phyloP scores from a whole-genome alignment of 2,113 vertebrate species.

The Chrysemys picta region DNA sequence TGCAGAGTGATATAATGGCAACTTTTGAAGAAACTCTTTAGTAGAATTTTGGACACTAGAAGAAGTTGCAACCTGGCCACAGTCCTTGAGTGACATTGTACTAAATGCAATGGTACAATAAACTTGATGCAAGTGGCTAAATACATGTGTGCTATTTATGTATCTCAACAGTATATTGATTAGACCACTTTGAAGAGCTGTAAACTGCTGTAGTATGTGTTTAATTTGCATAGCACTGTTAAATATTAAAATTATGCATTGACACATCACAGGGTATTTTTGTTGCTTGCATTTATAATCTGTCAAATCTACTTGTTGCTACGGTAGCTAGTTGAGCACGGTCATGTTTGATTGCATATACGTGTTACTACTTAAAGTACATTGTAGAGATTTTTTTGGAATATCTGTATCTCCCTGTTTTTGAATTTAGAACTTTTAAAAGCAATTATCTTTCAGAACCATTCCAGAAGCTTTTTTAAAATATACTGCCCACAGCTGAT shows the following conservation, averaged over 20 bases:
- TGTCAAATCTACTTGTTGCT: background rate
- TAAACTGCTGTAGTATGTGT: background rate
- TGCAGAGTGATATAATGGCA: slow-evolving; percentile 90
- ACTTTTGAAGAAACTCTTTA: slow-evolving; percentile 90
- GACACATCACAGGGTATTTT: background rate
- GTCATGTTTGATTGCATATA: background rate
- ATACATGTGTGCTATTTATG: background rate
- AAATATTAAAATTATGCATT: slow-evolving; percentile 5
- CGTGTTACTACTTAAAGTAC: background rate
- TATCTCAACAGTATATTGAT: background rate
- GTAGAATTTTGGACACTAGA: slow-evolving; percentile 54
- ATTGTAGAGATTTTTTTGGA: background rate
- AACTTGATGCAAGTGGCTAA: background rate
- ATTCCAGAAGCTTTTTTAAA: background rate
- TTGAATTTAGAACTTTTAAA: background rate
- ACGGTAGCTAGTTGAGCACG: background rate
- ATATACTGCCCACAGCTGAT: background rate
- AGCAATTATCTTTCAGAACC: background rate
- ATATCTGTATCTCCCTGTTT: background rate
- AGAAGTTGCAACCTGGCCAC: background rate
- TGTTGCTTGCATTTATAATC: background rate
- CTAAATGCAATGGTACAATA: background rate
- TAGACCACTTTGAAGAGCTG: background rate
- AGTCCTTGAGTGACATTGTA: background rate
- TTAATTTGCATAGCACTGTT: background rate